A percentile compares a stretch with the other conserved stretches of the same genome.
Conservation (phyloP, 2,888 invertebrate genomes). For the Dimorphilus gyrociliatus region DNA sequence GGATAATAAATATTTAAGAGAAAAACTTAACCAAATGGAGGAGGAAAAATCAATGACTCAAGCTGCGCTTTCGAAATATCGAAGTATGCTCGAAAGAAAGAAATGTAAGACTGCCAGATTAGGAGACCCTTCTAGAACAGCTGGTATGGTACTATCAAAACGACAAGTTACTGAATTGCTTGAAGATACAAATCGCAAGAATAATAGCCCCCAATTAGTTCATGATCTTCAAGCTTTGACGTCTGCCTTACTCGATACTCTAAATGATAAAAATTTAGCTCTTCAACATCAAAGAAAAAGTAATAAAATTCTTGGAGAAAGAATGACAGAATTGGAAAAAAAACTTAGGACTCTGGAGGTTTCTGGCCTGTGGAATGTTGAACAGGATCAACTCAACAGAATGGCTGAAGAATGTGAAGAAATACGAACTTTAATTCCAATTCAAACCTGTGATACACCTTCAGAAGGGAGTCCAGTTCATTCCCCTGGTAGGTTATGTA, state of each 20-base stretch:
- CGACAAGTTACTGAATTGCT: conserved; percentile 47
- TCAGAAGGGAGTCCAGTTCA: no score
- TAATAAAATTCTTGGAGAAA: conserved; percentile 61
- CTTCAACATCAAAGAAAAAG: conserved; percentile 68
- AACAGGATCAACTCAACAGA: conserved; percentile 24
- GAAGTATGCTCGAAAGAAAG: conserved; percentile 43
- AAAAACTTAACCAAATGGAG: conserved; percentile 57
- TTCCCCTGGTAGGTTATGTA: no score
- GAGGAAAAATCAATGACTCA: conserved; percentile 60
- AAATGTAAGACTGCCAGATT: no score
- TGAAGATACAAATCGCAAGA: conserved; percentile 43
- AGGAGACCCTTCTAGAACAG: no score
- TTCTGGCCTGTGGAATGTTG: conserved; percentile 32
- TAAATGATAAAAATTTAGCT: conserved; percentile 69
- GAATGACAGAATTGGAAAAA: conserved; percentile 65
- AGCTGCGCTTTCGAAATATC: conserved; percentile 44
- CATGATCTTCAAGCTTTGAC: conserved; percentile 61
- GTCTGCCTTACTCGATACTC: conserved; percentile 58
- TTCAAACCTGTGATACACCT: conserved; percentile 8
- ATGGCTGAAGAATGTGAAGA: conserved; percentile 26
- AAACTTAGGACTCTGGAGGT: conserved; percentile 46
- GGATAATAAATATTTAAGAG: conserved; percentile 63
- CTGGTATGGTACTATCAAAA: conserved; percentile 1
- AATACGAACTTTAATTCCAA: conserved; percentile 23
- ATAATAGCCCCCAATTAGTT: conserved; percentile 49